A percentile compares a stretch with the other conserved stretches of the same genome.
phyloP scores from a whole-genome alignment of 2,888 invertebrate species.

The Caenorhabditis afra region DNA sequence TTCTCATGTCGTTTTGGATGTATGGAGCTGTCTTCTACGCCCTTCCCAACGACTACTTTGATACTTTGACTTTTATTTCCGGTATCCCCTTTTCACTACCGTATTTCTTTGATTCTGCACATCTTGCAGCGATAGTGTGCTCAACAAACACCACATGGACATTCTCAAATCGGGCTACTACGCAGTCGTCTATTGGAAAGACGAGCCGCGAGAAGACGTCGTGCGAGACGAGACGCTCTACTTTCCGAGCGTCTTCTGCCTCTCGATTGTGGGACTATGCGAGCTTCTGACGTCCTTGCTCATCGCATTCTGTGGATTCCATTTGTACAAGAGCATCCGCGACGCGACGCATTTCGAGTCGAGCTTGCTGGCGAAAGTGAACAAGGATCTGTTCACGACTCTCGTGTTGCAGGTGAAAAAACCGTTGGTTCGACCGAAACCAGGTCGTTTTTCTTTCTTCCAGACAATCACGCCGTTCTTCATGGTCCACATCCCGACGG shows the following conservation, averaged over 20 bases:
- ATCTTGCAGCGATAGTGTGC: slow-evolving; percentile 13
- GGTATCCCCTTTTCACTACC: background rate
- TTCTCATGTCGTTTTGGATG: slow-evolving; percentile 1
- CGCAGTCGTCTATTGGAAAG: slow-evolving; percentile 24
- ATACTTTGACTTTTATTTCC: slow-evolving; percentile 14
- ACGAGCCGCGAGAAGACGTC: background rate
- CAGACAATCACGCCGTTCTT: slow-evolving; percentile 28
- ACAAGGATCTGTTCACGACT: slow-evolving; percentile 27
- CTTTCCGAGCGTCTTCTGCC: slow-evolving; percentile 25
- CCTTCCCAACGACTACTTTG: slow-evolving; percentile 4
- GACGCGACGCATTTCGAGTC: slow-evolving; percentile 22
- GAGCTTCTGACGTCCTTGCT: slow-evolving; percentile 3
- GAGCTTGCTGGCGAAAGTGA: slow-evolving; percentile 9
- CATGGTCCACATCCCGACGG: slow-evolving; percentile 16
- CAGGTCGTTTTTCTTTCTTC: too few species aligned
- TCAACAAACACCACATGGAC: slow-evolving; percentile 19
- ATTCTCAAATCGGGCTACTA: slow-evolving; percentile 14
- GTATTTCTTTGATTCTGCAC: too few species aligned
- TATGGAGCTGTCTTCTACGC: slow-evolving; percentile 1
- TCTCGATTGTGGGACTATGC: slow-evolving; percentile 15
- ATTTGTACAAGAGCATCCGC: slow-evolving; percentile 19
- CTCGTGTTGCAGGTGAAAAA: slow-evolving; percentile 24
- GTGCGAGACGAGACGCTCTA: background rate
- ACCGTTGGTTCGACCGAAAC: too few species aligned
- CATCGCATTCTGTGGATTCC: slow-evolving; percentile 13